Conservation (phyloP, 1,140 invertebrate species). For the Pteromalus puparum region DNA sequence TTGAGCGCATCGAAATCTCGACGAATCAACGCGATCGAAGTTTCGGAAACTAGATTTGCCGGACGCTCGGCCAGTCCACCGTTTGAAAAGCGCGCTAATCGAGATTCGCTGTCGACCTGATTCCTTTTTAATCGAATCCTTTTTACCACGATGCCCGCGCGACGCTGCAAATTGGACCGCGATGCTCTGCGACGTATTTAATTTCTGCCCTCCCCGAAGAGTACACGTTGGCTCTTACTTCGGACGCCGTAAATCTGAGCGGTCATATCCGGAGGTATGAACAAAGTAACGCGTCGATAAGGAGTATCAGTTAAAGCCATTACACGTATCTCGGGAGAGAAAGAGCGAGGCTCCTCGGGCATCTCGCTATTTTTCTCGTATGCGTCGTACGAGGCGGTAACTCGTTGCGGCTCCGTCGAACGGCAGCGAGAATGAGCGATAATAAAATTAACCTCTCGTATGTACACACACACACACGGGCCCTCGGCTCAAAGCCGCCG, state of each 20-base stretch:
- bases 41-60: constrained; percentile 44
- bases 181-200: not conserved
- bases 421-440: constrained; percentile 45
- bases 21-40: constrained; percentile 41
- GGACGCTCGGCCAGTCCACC: not conserved
- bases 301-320: constrained; percentile 50
- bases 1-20: constrained; percentile 37
- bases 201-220: too few relatives aligned
- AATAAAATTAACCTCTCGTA: constrained; percentile 46
- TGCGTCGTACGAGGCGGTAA: constrained; percentile 5
- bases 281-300: constrained; percentile 42
- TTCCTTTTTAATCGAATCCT: constrained; percentile 43
- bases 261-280: constrained; percentile 21
- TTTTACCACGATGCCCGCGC: not conserved
- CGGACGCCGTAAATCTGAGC: not conserved
- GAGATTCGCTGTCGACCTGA: constrained; percentile 23
- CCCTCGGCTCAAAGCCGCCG: constrained; percentile 22
- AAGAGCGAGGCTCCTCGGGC: not conserved
- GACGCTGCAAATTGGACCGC: not conserved
- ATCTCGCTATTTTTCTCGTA: not conserved
- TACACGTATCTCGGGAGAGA: not conserved
- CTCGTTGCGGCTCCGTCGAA: constrained; percentile 4
- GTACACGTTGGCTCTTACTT: too few relatives aligned
- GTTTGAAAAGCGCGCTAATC: constrained; percentile 40
- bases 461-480: not conserved